Evolutionary conservation across 2,888 invertebrate genomes (phyloP).

Genomic region (Syritta pipiens): DNA sequence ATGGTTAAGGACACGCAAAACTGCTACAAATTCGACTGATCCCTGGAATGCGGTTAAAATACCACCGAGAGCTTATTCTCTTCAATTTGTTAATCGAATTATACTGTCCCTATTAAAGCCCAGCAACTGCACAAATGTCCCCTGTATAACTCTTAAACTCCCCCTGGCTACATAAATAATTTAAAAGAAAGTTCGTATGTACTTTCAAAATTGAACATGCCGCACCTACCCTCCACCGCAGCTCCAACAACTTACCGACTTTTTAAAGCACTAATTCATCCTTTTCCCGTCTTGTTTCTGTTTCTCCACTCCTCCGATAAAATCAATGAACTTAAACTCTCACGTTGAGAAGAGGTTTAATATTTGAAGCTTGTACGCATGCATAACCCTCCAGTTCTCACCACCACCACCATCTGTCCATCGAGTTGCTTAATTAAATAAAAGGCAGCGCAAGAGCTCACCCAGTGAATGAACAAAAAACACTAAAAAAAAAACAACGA

Average conservation of each 20-base stretch:
- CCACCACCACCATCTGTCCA: conserved; percentile 24
- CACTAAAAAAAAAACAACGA: neutral
- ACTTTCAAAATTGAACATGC: neutral
- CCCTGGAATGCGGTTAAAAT: too few species aligned
- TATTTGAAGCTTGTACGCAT: conserved; percentile 26
- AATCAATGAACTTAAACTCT: conserved; percentile 31
- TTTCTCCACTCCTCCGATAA: conserved; percentile 12
- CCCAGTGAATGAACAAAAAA: neutral
- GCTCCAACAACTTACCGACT: neutral
- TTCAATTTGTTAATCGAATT: too few species aligned
- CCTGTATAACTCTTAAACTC: too few species aligned
- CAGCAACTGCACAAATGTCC: too few species aligned
- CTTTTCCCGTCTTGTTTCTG: neutral
- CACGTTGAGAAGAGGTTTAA: conserved; percentile 9
- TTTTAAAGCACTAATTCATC: conserved; percentile 23
- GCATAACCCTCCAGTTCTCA: neutral
- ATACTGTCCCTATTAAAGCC: too few species aligned
- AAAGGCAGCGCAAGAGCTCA: neutral
- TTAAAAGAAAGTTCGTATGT: too few species aligned
- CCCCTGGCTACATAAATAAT: too few species aligned
- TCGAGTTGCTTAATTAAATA: conserved; percentile 46
- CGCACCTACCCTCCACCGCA: neutral
- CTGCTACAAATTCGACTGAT: too few species aligned
- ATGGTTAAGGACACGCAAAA: too few species aligned
- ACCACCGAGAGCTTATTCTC: too few species aligned